phyloP scores from a whole-genome alignment of 2,888 invertebrate genomes.

The Creontiades dilutus region DNA sequence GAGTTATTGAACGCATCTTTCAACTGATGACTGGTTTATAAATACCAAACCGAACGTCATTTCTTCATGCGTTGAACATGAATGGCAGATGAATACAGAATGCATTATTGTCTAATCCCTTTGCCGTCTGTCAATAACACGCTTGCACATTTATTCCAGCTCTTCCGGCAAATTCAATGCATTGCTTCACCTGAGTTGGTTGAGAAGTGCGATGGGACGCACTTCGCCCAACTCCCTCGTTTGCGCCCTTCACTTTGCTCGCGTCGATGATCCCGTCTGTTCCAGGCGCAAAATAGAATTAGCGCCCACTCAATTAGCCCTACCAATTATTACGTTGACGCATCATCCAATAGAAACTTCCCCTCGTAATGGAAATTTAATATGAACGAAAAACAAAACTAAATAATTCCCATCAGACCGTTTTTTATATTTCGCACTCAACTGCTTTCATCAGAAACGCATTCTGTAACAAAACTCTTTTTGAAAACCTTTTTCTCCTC shows the following conservation, averaged over 20 bases:
- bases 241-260: background rate
- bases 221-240: background rate
- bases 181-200: background rate
- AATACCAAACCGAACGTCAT: no score
- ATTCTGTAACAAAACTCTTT: background rate
- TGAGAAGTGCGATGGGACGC: background rate
- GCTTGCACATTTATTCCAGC: background rate
- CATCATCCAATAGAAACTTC: background rate
- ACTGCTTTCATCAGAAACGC: background rate
- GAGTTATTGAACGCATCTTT: no score
- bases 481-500: background rate
- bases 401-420: background rate
- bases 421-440: background rate
- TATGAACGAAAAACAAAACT: background rate
- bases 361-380: background rate
- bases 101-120: background rate
- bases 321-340: slow-evolving; percentile 1
- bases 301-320: background rate
- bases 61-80: background rate
- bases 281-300: slow-evolving; percentile 6
- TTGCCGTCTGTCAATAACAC: background rate
- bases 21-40: no score
- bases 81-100: background rate
- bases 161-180: background rate
- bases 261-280: background rate